These are phyloP conservation scores for Neoaliturus tenellus DNA, from an alignment of 2,888 invertebrate species.

Conservation along the genomic window DNA sequence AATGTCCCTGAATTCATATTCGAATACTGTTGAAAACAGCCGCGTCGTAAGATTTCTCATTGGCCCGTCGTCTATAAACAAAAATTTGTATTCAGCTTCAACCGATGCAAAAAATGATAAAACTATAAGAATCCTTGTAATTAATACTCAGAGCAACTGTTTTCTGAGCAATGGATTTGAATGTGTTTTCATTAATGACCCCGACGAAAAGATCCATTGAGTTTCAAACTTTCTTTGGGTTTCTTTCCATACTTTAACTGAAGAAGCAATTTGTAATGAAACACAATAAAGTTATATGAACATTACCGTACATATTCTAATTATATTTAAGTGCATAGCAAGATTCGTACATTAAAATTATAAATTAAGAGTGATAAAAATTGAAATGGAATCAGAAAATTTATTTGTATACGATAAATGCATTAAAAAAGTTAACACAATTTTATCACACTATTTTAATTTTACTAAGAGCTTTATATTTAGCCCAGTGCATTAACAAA, in stretches of 20 bases:
- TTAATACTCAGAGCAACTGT: conserved; percentile 52
- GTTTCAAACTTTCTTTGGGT: conserved; percentile 49
- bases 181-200: conserved; percentile 53
- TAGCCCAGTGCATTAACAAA: no score
- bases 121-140: conserved; percentile 50
- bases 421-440: no score
- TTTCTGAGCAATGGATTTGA: conserved; percentile 34
- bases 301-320: no score
- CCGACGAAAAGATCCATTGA: conserved; percentile 57
- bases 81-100: conserved; percentile 54
- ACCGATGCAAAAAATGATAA: conserved; percentile 19
- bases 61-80: conserved; percentile 54
- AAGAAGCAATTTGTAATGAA: conserved; percentile 53
- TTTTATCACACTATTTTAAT: no score
- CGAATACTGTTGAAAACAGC: conserved; percentile 43
- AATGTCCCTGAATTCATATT: conserved; percentile 52
- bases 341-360: no score
- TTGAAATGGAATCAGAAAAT: no score
- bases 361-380: no score
- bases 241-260: conserved; percentile 55
- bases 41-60: conserved; percentile 48
- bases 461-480: no score
- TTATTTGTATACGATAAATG: no score
- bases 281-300: no score
- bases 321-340: no score